These are phyloP conservation scores for Campylomormyrus numenius DNA, from an alignment of 2,113 vertebrate genomes.

Conservation along the genomic window DNA sequence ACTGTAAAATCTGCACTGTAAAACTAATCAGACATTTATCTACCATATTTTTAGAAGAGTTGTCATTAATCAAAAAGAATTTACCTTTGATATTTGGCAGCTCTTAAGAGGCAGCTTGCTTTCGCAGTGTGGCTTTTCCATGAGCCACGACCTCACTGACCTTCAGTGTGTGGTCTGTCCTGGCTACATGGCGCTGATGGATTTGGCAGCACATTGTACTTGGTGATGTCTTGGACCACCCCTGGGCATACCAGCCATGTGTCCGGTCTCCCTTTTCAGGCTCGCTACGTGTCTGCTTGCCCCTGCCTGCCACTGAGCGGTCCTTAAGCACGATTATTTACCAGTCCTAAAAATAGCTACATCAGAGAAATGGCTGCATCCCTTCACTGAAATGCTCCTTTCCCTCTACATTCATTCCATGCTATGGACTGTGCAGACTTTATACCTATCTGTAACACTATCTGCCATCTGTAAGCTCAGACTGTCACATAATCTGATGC, in stretches of 20 bases:
- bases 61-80: not conserved
- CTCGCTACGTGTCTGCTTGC: not conserved
- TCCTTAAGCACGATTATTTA: slow-evolving; percentile 17
- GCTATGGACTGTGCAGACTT: not conserved
- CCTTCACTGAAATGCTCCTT: not conserved
- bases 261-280: not conserved
- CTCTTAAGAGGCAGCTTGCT: not conserved
- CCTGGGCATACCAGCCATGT: not conserved
- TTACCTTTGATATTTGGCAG: not conserved
- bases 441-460: not conserved
- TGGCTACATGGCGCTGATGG: not conserved
- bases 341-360: slow-evolving; percentile 5
- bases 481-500: not conserved
- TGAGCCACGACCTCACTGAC: not conserved
- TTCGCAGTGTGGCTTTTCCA: not conserved
- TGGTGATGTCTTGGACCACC: not conserved
- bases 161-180: not conserved
- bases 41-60: not conserved
- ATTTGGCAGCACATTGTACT: not conserved
- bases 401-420: not conserved
- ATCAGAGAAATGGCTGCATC: not conserved
- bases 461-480: not conserved
- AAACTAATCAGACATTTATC: not conserved
- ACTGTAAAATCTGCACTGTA: not conserved
- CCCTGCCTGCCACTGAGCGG: not conserved